These are phyloP conservation scores for Megaustenia siamemsis DNA, from an alignment of 2,888 invertebrate species.

Conservation along the genomic window DNA sequence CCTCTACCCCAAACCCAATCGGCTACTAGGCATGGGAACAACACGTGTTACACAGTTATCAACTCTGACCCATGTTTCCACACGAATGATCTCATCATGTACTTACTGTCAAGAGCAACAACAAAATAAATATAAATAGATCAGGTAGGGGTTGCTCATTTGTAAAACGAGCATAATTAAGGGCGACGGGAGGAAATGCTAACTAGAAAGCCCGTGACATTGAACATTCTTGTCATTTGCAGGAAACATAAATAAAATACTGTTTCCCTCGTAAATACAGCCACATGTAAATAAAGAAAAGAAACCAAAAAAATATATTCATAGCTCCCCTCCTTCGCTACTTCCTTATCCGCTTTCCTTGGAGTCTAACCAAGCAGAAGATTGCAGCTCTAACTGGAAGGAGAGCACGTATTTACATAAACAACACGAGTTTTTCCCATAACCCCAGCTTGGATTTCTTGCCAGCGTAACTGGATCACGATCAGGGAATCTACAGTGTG, in stretches of 20 bases:
- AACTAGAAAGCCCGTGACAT: background rate
- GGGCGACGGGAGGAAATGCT: background rate
- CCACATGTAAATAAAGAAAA: background rate
- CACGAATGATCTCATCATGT: background rate
- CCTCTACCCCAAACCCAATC: too few species aligned
- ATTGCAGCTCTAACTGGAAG: background rate
- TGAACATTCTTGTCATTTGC: background rate
- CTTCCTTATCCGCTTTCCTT: constrained; percentile 5
- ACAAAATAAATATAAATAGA: background rate
- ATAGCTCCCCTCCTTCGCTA: constrained; percentile 2
- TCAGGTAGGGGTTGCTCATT: background rate
- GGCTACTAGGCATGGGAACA: too few species aligned
- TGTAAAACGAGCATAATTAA: background rate
- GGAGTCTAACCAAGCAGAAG: constrained; percentile 35
- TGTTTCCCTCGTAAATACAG: too few species aligned
- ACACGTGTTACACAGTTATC: background rate
- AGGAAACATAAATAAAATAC: background rate
- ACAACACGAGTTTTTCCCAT: constrained; percentile 38
- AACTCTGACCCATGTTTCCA: background rate
- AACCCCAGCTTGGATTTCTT: constrained; percentile 8
- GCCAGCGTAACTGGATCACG: constrained; percentile 5
- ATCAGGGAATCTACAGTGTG: background rate
- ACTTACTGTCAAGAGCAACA: background rate
- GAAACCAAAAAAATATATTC: background rate
- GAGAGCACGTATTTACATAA: constrained; percentile 38